phyloP scores from a whole-genome alignment of 2,113 vertebrate species.

The Acrocephalus arundinaceus region DNA sequence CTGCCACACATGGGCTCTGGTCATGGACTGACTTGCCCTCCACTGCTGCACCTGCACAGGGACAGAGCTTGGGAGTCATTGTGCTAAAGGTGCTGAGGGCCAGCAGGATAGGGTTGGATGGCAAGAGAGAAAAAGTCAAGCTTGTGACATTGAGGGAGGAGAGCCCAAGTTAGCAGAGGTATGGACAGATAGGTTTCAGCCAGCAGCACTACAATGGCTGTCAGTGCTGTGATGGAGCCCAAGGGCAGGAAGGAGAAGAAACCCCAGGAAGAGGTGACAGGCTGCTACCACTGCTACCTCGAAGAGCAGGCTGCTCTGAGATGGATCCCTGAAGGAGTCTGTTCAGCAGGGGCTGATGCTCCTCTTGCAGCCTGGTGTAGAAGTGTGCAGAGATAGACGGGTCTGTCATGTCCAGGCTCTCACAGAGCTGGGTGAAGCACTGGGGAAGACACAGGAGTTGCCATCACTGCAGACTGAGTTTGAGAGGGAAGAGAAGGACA shows the following conservation, averaged over 20 bases:
- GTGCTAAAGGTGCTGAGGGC: not conserved
- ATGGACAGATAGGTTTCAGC: not conserved
- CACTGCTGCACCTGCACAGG: conserved; percentile 30
- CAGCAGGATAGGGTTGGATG: not conserved
- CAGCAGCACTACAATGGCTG: not conserved
- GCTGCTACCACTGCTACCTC: conserved; percentile 52
- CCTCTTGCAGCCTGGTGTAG: conserved; percentile 65
- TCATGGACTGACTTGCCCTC: conserved; percentile 15
- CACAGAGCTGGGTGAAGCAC: conserved; percentile 75
- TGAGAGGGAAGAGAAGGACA: not conserved
- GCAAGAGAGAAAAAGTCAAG: not conserved
- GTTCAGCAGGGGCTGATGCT: conserved; percentile 56
- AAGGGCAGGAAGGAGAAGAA: not conserved
- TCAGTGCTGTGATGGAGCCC: not conserved
- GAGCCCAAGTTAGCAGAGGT: not conserved
- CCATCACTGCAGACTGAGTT: not conserved
- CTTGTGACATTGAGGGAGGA: not conserved
- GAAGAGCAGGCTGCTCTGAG: conserved; percentile 29
- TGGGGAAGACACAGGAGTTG: conserved; percentile 1
- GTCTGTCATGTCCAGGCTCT: conserved; percentile 58
- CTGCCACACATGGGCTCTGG: conserved; percentile 11
- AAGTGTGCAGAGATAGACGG: conserved; percentile 56
- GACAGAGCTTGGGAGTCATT: not conserved
- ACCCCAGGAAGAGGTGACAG: not conserved
- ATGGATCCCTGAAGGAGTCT: conserved; percentile 62